Conservation (phyloP, 2,888 invertebrate species). For the Pharmacophagus antenor region DNA sequence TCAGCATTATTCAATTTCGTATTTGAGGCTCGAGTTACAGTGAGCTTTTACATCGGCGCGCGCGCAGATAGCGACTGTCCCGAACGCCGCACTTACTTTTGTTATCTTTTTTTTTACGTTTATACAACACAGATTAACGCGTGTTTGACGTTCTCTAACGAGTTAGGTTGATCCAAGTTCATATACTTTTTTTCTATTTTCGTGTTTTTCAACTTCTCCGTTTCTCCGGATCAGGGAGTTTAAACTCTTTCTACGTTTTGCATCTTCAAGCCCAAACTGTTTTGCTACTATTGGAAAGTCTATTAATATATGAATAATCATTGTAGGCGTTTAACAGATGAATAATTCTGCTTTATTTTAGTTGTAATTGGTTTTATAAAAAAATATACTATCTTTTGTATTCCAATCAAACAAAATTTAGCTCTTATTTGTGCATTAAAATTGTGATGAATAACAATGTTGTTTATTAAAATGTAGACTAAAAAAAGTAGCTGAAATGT, state of each 20-base stretch:
- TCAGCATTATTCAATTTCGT: constrained; percentile 82
- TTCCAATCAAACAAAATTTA: too few relatives aligned
- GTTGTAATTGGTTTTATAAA: too few relatives aligned
- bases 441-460: too few relatives aligned
- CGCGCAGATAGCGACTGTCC: constrained; percentile 68
- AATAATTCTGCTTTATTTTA: not conserved
- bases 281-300: constrained; percentile 6
- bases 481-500: too few relatives aligned
- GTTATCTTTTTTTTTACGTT: constrained; percentile 60
- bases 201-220: constrained; percentile 11
- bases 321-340: not conserved
- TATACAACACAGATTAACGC: constrained; percentile 56
- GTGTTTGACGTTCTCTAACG: constrained; percentile 43
- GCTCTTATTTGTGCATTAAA: too few relatives aligned
- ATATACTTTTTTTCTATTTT: constrained; percentile 30
- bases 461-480: too few relatives aligned
- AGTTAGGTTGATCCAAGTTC: constrained; percentile 29
- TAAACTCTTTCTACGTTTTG: constrained; percentile 12
- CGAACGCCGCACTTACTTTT: constrained; percentile 54
- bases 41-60: constrained; percentile 73
- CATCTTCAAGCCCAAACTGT: not conserved
- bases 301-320: not conserved
- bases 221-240: constrained; percentile 4
- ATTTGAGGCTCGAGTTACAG: constrained; percentile 79
- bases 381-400: too few relatives aligned